Evolutionary conservation across 2,797 vertebrate species (phyloP).

Genomic region (Anisognathus igniventris): DNA sequence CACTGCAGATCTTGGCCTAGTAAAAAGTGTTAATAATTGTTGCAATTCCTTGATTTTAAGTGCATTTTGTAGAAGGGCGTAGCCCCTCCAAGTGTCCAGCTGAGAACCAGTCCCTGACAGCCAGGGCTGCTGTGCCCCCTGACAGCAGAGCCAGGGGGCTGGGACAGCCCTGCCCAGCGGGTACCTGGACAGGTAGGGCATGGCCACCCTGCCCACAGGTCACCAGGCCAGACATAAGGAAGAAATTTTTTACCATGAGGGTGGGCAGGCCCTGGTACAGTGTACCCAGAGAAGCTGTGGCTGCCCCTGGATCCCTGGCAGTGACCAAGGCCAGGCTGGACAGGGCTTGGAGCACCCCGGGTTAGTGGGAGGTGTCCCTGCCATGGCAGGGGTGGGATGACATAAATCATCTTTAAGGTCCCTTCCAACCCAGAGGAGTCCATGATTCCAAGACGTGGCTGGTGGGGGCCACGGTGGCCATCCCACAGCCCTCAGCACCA

Average conservation of each 20-base stretch:
- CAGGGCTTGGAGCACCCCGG: accelerated
- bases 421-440: not conserved
- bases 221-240: not conserved
- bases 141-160: not conserved
- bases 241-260: not conserved
- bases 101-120: not conserved
- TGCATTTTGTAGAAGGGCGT: not conserved
- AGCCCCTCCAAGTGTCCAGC: not conserved
- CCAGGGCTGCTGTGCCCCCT: accelerated
- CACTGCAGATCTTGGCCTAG: not conserved
- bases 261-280: not conserved
- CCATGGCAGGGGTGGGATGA: not conserved
- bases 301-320: not conserved
- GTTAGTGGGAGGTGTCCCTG: not conserved
- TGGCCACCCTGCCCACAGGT: not conserved
- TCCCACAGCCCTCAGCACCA: not conserved
- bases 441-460: not conserved
- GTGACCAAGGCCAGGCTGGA: accelerated
- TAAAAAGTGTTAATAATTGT: not conserved
- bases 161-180: accelerated
- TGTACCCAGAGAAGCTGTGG: not conserved
- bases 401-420: not conserved
- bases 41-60: not conserved
- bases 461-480: not conserved
- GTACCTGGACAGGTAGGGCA: not conserved